A percentile compares a stretch with the other conserved stretches of the same genome.
These are phyloP conservation scores for Sphaerophoria rueppellii DNA, from an alignment of 2,888 invertebrate genomes.

Conservation along the genomic window DNA sequence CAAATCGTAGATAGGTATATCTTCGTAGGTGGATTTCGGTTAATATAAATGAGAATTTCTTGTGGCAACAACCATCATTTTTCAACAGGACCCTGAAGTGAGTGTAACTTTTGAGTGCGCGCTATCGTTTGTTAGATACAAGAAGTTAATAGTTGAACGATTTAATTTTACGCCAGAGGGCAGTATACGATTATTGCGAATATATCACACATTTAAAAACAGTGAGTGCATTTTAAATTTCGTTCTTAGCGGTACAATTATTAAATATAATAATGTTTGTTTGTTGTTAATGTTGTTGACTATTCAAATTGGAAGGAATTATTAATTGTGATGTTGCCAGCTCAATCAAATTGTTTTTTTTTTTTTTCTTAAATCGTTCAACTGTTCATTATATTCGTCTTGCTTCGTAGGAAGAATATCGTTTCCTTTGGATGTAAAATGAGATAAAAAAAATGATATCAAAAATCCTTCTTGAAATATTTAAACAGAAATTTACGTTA, in stretches of 20 bases:
- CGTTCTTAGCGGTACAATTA: not conserved
- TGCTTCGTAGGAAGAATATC: too few species aligned
- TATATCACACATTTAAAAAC: slow-evolving; percentile 1
- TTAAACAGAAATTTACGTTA: too few species aligned
- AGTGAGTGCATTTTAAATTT: slow-evolving; percentile 43
- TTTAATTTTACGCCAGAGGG: slow-evolving; percentile 20
- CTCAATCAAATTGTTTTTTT: not conserved
- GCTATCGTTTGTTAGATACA: slow-evolving; percentile 26
- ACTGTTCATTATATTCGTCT: too few species aligned
- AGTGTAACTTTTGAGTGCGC: slow-evolving; percentile 48
- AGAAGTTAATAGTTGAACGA: not conserved
- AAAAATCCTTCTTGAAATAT: too few species aligned
- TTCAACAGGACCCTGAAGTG: slow-evolving; percentile 63
- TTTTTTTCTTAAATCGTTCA: too few species aligned
- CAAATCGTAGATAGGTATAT: not conserved
- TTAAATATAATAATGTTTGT: not conserved
- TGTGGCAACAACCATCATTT: slow-evolving; percentile 56
- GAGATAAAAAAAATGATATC: too few species aligned
- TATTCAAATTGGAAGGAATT: not conserved
- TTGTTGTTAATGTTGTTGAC: not conserved
- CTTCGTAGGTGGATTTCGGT: slow-evolving; percentile 45
- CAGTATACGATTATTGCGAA: slow-evolving; percentile 2
- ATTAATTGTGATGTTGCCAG: not conserved
- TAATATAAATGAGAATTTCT: slow-evolving; percentile 62
- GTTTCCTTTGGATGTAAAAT: too few species aligned